A percentile compares a stretch with the other conserved stretches of the same genome.
These are phyloP conservation scores for Drosophila greeni DNA, from an alignment of 2,888 invertebrate genomes.

Conservation along the genomic window DNA sequence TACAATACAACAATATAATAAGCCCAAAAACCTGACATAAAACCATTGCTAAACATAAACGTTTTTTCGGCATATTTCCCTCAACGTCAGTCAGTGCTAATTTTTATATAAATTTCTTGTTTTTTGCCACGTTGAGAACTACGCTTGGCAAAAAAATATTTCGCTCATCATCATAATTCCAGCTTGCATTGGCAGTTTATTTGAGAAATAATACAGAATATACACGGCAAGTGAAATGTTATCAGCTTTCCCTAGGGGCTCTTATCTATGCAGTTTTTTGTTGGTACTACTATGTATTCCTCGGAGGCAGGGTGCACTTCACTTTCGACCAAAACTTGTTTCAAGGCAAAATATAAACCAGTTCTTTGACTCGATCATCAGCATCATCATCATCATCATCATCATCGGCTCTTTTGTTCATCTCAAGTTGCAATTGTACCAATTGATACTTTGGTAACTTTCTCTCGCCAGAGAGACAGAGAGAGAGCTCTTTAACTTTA, in stretches of 20 bases:
- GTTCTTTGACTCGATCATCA: constrained; percentile 34
- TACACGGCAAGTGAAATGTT: constrained; percentile 5
- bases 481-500: constrained; percentile 42
- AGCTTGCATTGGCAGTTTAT: constrained; percentile 33
- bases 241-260: constrained; percentile 4
- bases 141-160: constrained; percentile 13
- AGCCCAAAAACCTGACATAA: constrained; percentile 19
- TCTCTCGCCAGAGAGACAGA: constrained; percentile 48
- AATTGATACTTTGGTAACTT: constrained; percentile 62
- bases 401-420: constrained; percentile 12
- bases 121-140: constrained; percentile 35
- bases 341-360: constrained; percentile 50
- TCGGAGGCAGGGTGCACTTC: constrained; percentile 48
- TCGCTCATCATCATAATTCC: constrained; percentile 24
- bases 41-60: constrained; percentile 11
- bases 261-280: constrained; percentile 20
- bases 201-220: constrained; percentile 1
- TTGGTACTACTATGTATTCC: constrained; percentile 1
- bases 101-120: constrained; percentile 15
- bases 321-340: constrained; percentile 65
- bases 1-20: constrained; percentile 10
- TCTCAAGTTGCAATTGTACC: constrained; percentile 53
- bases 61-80: constrained; percentile 36
- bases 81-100: constrained; percentile 7
- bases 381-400: constrained; percentile 19